Percentiles rank a stretch among this genome's conserved stretches.
These are phyloP conservation scores for Creontiades dilutus DNA, from an alignment of 2,888 invertebrate species.

Conservation along the genomic window DNA sequence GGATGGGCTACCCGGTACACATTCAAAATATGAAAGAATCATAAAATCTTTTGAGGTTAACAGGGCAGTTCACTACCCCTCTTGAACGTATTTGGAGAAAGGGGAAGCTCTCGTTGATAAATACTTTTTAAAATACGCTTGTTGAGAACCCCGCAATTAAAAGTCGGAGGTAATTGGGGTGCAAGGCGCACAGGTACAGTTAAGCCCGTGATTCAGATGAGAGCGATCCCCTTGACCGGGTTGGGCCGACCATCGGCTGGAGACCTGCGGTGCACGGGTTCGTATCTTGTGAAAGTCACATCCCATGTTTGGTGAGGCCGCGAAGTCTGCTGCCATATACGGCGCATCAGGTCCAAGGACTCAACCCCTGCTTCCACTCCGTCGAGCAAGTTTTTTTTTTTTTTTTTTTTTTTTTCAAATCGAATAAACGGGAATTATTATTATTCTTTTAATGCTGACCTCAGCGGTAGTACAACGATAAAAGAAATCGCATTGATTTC, in stretches of 20 bases:
- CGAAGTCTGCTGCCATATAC: conserved; percentile 65
- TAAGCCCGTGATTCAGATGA: conserved; percentile 48
- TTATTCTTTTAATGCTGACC: not conserved
- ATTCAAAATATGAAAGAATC: not conserved
- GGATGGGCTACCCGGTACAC: too few species aligned
- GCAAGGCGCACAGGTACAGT: conserved; percentile 3
- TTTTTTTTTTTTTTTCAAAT: not conserved
- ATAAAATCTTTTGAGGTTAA: not conserved
- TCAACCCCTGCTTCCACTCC: conserved; percentile 12
- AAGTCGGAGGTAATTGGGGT: not conserved
- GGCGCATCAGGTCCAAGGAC: conserved; percentile 57
- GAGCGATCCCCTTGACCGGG: conserved; percentile 54
- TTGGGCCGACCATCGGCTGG: not conserved
- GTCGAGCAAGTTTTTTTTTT: too few species aligned
- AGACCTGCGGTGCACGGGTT: not conserved
- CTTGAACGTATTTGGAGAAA: conserved; percentile 5
- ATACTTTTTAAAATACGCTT: not conserved
- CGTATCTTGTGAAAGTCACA: conserved; percentile 68
- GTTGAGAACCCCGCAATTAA: conserved; percentile 29
- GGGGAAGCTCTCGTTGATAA: not conserved
- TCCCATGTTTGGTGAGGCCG: conserved; percentile 65
- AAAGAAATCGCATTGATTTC: conserved; percentile 22
- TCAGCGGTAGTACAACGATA: not conserved
- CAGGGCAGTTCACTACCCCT: not conserved
- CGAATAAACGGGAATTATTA: conserved; percentile 54